Base-by-base conservation (phyloP, 2,888 invertebrate genomes). In the Listrodromus nycthemerus region DNA sequence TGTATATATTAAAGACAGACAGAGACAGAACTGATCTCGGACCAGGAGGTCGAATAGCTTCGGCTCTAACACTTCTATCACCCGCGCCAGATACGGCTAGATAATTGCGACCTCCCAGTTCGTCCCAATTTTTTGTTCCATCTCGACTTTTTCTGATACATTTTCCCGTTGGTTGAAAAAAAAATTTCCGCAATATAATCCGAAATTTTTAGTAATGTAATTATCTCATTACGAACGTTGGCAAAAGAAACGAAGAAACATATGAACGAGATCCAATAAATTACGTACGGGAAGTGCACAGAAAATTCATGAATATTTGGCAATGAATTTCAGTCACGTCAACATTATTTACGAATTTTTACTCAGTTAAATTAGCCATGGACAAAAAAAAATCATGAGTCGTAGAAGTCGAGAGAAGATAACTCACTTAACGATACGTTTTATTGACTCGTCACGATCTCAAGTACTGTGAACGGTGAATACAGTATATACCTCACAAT, bases 11-110 rank as follows among this genome's bases (percentile, higher is more conserved):
- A 48, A 24, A 61, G 24, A 66, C 65, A 58, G 50, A 65, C 4
- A 61, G 45, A 76, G 66, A 55, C 45, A 41, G 61, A 50, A 21
- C 58, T 16, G 27, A 67, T 69, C 58, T 69, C 16, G 16, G 58
- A 48, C 27, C 33, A n/a, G 48, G 58, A 61, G 67, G 69, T 69
- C 77, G 58, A 69, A 77, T 76, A 76, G 67, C 67, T 76, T 76
- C 33, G 52, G 67, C 19, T 16, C 30, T 27, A 55, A 58, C 45
- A 45, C 24, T 66, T 55, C 41, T 41, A 13, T 33, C 52, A 41
- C 24, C 55, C 13, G n/a, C 3, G 52, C 65, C 65, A 21, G 50
- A 70, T 63, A 70, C 70, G 13, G 37, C 24, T 37, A 50, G 19
- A 52, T 52, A 37, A 8, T 41, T 63, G 8, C 33, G 37, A n/a